Evolutionary conservation across 2,113 vertebrate species (phyloP), one percentile per base, ranked within the genome.

Genomic region (Otus sunia): DNA sequence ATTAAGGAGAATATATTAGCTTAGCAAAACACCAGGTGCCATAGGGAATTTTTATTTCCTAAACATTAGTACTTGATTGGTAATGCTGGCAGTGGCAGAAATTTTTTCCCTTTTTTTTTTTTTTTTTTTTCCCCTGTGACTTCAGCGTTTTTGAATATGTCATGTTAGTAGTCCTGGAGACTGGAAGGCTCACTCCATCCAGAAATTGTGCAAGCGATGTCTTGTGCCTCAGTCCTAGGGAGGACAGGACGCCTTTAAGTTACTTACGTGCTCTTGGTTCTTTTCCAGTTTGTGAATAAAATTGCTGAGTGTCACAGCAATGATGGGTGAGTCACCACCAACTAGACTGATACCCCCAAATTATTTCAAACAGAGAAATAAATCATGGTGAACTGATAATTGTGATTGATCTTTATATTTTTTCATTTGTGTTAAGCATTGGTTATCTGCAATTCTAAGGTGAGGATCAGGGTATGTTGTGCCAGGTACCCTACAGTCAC

Each of bases 251-350:
- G 0, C n/a, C 55, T 77, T 56, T 60, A 72, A 36, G 53, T 53
- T n/a, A 55, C 29, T 63, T 64, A 55, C 0, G 0, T n/a, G 18
- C 22, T 59, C 56, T 71, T 5, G 1, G 27, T 32, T 62, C n/a
- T 67, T 90, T 77, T 71, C 60, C n/a, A 62, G 37, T 39, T 68
- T 75, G 37, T 83, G 30, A 86, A 29, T 37, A 50, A 74, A 12
- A 45, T 11, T 81, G n/a, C 20, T 59, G 84, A 64, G 52, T 11
- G 27, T 79, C 29, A 80, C 49, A 62, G 49, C 15, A 45, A 12
- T 32, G 55, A 41, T 13, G 11, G 43, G 15, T 64, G 64, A 41
- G 58, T 34, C 59, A 52, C 21, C 34, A 74, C n/a, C 47, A 60
- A 39, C 22, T 34, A 30, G 12, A 30, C 20, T 15, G 32, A 85